Evolutionary conservation across 2,797 vertebrate species (phyloP), one percentile per base, ranked within the genome.

Genomic region (Crenuchus spilurus): DNA sequence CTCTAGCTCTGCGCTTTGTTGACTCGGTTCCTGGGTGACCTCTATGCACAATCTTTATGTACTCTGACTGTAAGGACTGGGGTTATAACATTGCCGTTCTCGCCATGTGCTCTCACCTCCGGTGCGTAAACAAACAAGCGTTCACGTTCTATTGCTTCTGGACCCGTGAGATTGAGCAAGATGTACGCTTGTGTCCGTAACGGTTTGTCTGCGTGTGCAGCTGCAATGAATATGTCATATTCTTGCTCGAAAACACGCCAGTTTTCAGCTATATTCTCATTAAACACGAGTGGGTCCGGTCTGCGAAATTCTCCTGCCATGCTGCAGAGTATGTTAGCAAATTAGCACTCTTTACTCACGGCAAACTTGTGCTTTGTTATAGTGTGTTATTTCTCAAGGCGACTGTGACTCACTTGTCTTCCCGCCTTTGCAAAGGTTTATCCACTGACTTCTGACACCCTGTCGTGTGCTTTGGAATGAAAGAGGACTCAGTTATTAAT

Each of bases 201-300:
- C 5, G 55, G 55, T 10, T 33, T 58, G 13, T 31, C 55, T 4
- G 13, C 16, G 16, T 60, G 55, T 2, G 55, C 55, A 2, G 55
- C 55, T 2, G 55, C 55, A 35, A 67, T 64, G 16, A 72, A 72
- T 14, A 72, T 55, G 3, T 64, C 60, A 42, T 72, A 72, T 24
- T 54, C 48, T 9, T 41, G 46, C 49, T 61, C 55, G 2, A 71
- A 61, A 6, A 60, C 26, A 6, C 1, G 55, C 42, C 66, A 71
- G 6, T 61, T 58, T 1, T 71, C 28, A 0, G 42, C 42, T 2
- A 52, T 4, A 52, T 72, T 52, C 3, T 14, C 16, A 1, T 63
- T 4, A 10, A 72, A 72, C 6, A 30, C 7, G 5, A 72, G 44
- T 0, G 22, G 39, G 3, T 61, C 30, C 2, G 69, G 54, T 30